Percentiles rank a stretch among this genome's conserved stretches.
Evolutionary conservation across 2,888 invertebrate species (phyloP).

Genomic region (Heliconius ismenius): DNA sequence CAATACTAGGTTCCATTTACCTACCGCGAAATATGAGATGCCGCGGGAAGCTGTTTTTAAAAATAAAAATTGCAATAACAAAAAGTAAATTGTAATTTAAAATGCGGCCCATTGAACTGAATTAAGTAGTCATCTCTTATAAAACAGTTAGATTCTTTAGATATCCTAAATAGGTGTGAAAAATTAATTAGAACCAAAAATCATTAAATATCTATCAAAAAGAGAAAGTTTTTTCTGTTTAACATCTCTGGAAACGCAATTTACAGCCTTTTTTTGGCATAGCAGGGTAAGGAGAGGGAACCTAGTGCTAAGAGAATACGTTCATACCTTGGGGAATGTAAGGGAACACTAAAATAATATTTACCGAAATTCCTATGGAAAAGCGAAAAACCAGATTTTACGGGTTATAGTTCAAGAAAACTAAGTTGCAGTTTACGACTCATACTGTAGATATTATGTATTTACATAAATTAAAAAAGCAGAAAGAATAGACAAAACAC

Average conservation of each 20-base stretch:
- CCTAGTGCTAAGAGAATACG: neutral
- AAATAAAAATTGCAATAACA: neutral
- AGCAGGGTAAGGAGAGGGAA: neutral
- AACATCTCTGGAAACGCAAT: neutral
- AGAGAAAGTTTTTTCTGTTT: neutral
- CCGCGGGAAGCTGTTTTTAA: neutral
- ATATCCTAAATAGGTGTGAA: neutral
- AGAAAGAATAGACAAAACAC: no score
- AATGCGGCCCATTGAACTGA: neutral
- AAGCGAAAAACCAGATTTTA: no score
- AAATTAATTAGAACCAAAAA: neutral
- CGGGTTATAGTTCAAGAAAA: no score
- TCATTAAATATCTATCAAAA: neutral
- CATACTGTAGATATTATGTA: no score
- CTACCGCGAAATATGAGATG: neutral
- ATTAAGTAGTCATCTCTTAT: neutral
- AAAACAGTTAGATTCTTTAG: constrained; percentile 9
- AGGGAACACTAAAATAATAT: no score
- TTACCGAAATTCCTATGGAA: no score
- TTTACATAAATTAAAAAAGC: no score
- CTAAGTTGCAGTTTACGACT: no score
- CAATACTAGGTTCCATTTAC: neutral
- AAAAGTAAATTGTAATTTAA: neutral
- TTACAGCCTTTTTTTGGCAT: no score
- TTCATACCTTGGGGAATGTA: neutral